Base-by-base conservation (phyloP, 2,113 vertebrate species). In the Strix aluco region DNA sequence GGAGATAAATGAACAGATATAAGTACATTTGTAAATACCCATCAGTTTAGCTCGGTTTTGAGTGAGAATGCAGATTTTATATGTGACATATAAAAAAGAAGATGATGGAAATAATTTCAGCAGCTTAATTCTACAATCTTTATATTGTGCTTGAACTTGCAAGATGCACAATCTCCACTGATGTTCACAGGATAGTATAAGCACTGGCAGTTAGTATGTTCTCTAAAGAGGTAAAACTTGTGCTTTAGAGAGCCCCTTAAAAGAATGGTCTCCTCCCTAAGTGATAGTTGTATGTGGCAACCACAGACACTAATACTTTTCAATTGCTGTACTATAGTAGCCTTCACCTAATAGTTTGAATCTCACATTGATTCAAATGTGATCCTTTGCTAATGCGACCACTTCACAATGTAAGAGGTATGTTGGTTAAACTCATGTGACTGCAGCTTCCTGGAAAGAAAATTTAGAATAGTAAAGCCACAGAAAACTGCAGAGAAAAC, bases 1-100 rank as follows among this genome's bases (percentile, higher is more conserved):
- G 36, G 67, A 95, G 78, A 81, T 75, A 88, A 90, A 65, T 46
- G 82, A 96, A 74, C 40, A 97, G 69, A 94, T 62, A 5, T 32
- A 90, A 92, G 20, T 38, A 84, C 55, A 85, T 65, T 91, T 87
- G 27, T 32, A 86, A 59, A 44, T 30, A 51, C 34, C 49, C 20
- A 29, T 49, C 46, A 38, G 59, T 55, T 95, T 91, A 85, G 36
- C 20, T 73, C 77, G 51, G 46, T 82, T 90, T 61, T 52, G 36
- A 67, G 25, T n/a, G 86, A 79, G 38, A 88, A 82, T 61, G 36
- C 10, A 67, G 72, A 52, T 74, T 74, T 88, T 95, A 23, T 61
- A 63, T 0, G 1, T 52, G 47, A 36, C 2, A 8, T 57, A 30
- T 58, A 11, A 71, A 92, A 65, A 78, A 59, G 9, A 72, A 57